Evolutionary conservation across 1,140 invertebrate genomes (phyloP).

Genomic region (Eulimnadia texana): DNA sequence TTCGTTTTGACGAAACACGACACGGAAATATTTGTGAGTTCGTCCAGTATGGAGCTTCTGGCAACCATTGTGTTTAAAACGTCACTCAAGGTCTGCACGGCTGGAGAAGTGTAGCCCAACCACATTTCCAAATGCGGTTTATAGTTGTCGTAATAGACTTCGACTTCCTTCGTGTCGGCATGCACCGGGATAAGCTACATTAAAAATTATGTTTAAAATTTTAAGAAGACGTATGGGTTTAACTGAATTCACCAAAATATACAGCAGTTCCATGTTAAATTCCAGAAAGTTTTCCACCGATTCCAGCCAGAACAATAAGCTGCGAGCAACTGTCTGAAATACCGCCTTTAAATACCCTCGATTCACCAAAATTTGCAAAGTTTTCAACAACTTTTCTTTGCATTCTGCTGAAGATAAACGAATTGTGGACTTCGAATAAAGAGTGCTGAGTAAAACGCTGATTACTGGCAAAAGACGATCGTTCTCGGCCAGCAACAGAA

Average conservation of each 20-base stretch:
- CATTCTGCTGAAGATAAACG: background rate
- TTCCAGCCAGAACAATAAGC: background rate
- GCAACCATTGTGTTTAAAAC: background rate
- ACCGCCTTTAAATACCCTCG: background rate
- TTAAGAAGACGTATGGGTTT: background rate
- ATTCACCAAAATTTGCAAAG: background rate
- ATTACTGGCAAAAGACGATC: too few species aligned
- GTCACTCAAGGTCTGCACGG: background rate
- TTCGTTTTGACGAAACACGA: background rate
- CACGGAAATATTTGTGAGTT: background rate
- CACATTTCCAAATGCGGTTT: background rate
- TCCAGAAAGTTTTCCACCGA: background rate
- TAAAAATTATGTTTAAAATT: background rate
- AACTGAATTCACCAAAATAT: background rate
- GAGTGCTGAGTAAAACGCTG: too few species aligned
- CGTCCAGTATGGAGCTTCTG: background rate
- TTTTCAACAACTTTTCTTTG: background rate
- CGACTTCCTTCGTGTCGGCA: background rate
- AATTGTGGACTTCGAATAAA: too few species aligned
- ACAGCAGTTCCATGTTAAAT: background rate
- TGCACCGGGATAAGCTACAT: background rate
- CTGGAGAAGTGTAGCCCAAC: background rate
- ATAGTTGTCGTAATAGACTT: background rate
- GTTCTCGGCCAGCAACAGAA: too few species aligned
- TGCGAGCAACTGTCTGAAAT: background rate